These are phyloP conservation scores for Palythoa grandiflora DNA, from an alignment of 92 coral and sea anemone genomes.

Conservation along the genomic window DNA sequence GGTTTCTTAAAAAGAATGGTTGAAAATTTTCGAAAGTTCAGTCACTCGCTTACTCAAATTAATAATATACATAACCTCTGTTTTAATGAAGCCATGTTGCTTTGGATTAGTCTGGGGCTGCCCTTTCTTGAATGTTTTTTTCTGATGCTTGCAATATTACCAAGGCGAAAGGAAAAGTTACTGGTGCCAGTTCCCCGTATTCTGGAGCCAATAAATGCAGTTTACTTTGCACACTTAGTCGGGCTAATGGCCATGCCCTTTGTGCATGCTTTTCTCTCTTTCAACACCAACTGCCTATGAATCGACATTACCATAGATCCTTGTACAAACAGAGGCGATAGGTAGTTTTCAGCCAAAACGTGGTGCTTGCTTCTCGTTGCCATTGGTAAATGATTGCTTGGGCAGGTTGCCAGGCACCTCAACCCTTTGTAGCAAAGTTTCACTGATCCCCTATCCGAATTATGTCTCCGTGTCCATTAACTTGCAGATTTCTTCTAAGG, in stretches of 20 bases:
- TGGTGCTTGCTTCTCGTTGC: not conserved
- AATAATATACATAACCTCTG: no score
- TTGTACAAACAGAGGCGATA: slow-evolving; percentile 37
- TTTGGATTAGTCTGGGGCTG: not conserved
- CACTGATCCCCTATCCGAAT: not conserved
- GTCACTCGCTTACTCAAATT: no score
- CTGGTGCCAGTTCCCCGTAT: slow-evolving; percentile 43
- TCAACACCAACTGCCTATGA: not conserved
- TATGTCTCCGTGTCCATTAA: not conserved
- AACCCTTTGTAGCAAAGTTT: slow-evolving; percentile 21
- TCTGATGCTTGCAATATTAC: not conserved
- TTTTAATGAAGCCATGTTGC: not conserved
- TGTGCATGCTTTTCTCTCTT: not conserved
- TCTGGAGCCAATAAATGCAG: not conserved
- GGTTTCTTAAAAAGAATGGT: no score
- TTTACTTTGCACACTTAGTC: no score
- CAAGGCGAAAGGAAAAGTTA: not conserved
- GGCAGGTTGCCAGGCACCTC: not conserved
- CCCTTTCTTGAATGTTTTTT: not conserved
- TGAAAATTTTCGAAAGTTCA: no score
- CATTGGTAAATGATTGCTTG: not conserved
- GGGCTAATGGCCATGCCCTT: not conserved
- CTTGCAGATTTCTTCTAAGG: slow-evolving; percentile 4
- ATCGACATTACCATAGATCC: not conserved
- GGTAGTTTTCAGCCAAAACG: slow-evolving; percentile 33